These are phyloP conservation scores for Andrena dorsata DNA, from an alignment of 2,888 invertebrate species.

Conservation along the genomic window DNA sequence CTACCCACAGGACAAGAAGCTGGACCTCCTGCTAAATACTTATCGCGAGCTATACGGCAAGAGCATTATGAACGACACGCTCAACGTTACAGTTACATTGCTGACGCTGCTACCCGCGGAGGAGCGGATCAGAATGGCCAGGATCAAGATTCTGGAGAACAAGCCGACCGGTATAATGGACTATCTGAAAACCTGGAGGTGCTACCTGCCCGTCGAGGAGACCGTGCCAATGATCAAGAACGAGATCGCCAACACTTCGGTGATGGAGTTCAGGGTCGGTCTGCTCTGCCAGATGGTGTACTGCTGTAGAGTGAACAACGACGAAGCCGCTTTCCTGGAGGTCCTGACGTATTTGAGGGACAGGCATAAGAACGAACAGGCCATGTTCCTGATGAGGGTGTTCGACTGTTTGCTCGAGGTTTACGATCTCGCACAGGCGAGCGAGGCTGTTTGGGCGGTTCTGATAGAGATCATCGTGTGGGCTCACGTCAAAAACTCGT, in stretches of 20 bases:
- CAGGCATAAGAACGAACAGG: slow-evolving; percentile 80
- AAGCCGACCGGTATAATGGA: background rate
- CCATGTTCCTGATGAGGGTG: slow-evolving; percentile 32
- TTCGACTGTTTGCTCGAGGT: slow-evolving; percentile 51
- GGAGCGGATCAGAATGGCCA: slow-evolving; percentile 72
- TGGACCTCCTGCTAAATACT: slow-evolving; percentile 62
- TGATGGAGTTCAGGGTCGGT: slow-evolving; percentile 47
- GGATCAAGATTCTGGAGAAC: slow-evolving; percentile 64
- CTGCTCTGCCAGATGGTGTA: slow-evolving; percentile 75
- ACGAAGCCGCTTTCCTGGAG: slow-evolving; percentile 72
- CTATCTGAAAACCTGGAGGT: slow-evolving; percentile 68
- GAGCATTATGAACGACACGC: slow-evolving; percentile 62
- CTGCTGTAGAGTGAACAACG: slow-evolving; percentile 79
- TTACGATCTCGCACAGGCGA: slow-evolving; percentile 71
- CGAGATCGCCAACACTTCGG: slow-evolving; percentile 67
- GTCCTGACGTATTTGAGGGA: slow-evolving; percentile 73
- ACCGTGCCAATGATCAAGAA: slow-evolving; percentile 71
- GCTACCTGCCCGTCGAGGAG: slow-evolving; percentile 74
- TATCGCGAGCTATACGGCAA: slow-evolving; percentile 71
- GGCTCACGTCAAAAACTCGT: slow-evolving; percentile 55
- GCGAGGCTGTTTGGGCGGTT: slow-evolving; percentile 74
- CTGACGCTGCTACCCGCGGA: slow-evolving; percentile 71
- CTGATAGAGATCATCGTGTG: slow-evolving; percentile 73
- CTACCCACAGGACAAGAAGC: slow-evolving; percentile 70
- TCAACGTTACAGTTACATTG: slow-evolving; percentile 58